phyloP scores from a whole-genome alignment of 2,888 invertebrate genomes.

The Apamea epomidion region DNA sequence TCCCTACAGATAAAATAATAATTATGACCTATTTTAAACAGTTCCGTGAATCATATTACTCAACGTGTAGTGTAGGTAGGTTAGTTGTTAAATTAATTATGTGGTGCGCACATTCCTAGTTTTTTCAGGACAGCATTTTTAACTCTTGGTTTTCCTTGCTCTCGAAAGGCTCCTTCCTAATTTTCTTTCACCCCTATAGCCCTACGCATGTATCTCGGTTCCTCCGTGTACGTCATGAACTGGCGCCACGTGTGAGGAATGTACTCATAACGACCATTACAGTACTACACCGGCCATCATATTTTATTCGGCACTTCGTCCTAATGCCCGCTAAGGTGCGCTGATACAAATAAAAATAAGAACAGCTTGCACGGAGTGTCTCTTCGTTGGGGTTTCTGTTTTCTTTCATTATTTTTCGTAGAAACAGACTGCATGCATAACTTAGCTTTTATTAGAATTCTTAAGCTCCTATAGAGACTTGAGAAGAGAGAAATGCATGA shows the following conservation, averaged over 20 bases:
- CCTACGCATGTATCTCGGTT: background rate
- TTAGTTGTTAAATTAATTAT: background rate
- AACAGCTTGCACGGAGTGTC: slow-evolving; percentile 22
- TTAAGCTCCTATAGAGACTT: background rate
- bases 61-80: background rate
- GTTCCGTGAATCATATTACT: background rate
- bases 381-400: slow-evolving; percentile 3
- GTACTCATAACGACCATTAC: slow-evolving; percentile 35
- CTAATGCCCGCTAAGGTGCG: slow-evolving; percentile 13
- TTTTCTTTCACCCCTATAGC: background rate
- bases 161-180: background rate
- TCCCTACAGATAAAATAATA: background rate
- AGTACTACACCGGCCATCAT: slow-evolving; percentile 27
- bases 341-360: slow-evolving; percentile 35
- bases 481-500: background rate
- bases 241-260: slow-evolving; percentile 41
- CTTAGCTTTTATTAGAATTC: background rate
- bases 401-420: background rate
- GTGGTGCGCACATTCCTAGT: background rate
- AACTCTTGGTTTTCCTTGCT: background rate
- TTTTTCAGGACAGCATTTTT: background rate
- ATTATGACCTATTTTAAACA: background rate
- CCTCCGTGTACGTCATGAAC: background rate
- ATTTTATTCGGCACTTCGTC: slow-evolving; percentile 32
- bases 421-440: slow-evolving; percentile 1